Base-by-base conservation (phyloP, 2,888 invertebrate species). In the Mystacides longicornis region DNA sequence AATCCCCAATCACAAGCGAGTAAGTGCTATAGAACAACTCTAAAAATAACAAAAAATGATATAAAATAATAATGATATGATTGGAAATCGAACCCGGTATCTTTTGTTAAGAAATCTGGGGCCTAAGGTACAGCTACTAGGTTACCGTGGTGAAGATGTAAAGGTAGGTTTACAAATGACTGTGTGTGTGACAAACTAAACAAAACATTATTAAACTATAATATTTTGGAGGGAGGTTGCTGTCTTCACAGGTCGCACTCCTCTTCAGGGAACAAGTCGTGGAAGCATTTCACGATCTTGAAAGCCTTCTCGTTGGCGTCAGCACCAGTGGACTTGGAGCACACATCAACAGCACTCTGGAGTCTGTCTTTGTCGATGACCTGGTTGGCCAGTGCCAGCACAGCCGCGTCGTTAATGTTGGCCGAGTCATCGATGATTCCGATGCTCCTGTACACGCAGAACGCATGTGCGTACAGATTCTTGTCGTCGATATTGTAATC, bases 361-460 rank as follows among this genome's bases (percentile, higher is more conserved):
- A 42, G 37, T 22, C 45, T 52, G 18, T 9, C 46, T 11, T 33
- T 19, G 21, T 51, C 33, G 21, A 14, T n/a, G 19, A 14, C n/a
- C 23, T 52, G 23, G 2, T 23, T 23, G 2, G 7, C 20, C 18
- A 23, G 5, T 1, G 18, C 23, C 1, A 23, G 11, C 18, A 43
- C 3, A 11, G n/a, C 7, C 2, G 20, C 7, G 1, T n/a, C 46
- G n/a, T 43, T 23, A n/a, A 52, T 4, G 45, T 43, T 45, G 14
- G 22, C 45, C 9, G n/a, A 9, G 2, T 22, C 43, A 27, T 43
- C 43, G 22, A 45, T 43, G 46, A 45, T 19, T 14, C 45, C 52
- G 23, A 52, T 23, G 22, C 22, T 45, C 19, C 23, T 23, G 52
- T 52, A 52, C 5, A 52, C 19, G 46, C 52, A 52, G 43, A 23